These are phyloP conservation scores for Escarpia spicata DNA, from an alignment of 2,888 invertebrate species.

Conservation along the genomic window DNA sequence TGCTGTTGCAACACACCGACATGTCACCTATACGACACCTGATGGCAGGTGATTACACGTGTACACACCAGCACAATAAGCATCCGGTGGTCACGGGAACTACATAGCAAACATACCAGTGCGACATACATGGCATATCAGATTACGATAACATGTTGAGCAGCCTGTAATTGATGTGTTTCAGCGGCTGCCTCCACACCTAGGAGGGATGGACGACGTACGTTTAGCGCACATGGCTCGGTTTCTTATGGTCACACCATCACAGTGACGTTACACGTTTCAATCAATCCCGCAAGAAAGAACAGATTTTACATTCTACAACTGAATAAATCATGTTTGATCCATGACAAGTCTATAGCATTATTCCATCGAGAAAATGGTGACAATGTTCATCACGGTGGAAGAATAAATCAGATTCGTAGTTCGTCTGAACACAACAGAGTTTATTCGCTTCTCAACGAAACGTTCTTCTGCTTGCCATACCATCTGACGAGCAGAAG, in stretches of 20 bases:
- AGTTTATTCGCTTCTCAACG: too few species aligned
- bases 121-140: neutral
- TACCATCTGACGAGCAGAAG: too few species aligned
- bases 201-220: neutral
- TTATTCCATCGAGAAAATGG: too few species aligned
- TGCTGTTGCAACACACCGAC: neutral
- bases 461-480: too few species aligned
- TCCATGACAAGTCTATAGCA: too few species aligned
- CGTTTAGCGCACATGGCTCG: neutral
- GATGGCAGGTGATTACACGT: neutral
- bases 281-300: neutral
- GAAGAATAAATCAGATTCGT: too few species aligned
- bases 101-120: neutral
- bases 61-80: neutral
- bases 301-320: neutral
- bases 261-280: neutral
- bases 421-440: too few species aligned
- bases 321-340: neutral
- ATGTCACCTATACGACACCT: neutral
- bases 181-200: neutral
- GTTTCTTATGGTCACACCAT: neutral
- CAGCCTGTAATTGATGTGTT: neutral
- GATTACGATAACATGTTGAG: neutral
- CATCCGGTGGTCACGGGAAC: neutral
- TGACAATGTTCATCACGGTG: too few species aligned